A percentile compares a stretch with the other conserved stretches of the same genome.
Conservation (phyloP, 2,888 invertebrate genomes). For the Dimorphilus gyrociliatus region DNA sequence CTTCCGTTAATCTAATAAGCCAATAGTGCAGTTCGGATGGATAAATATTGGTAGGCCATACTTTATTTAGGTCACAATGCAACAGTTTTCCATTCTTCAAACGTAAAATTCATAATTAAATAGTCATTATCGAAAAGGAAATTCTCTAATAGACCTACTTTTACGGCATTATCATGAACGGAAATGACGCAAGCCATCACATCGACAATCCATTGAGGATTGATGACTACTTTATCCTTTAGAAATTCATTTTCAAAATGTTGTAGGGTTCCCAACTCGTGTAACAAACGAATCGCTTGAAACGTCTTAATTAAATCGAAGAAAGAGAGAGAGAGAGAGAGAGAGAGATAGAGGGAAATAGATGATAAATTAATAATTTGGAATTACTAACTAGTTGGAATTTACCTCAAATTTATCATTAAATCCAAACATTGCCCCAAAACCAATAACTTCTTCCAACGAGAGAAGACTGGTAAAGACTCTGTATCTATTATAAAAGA, state of each 20-base stretch:
- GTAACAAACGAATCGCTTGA: slow-evolving; percentile 30
- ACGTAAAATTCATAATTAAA: too few species aligned
- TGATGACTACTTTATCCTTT: slow-evolving; percentile 25
- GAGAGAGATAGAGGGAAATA: too few species aligned
- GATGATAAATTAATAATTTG: too few species aligned
- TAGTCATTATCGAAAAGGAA: too few species aligned
- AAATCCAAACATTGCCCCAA: too few species aligned
- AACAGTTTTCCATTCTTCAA: slow-evolving; percentile 27
- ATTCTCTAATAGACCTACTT: too few species aligned
- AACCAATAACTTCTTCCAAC: too few species aligned
- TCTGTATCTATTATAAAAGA: too few species aligned
- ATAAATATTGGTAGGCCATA: slow-evolving; percentile 28
- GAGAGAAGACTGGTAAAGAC: too few species aligned
- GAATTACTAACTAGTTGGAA: too few species aligned
- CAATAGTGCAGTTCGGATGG: slow-evolving; percentile 25
- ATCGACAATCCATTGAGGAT: slow-evolving; percentile 37
- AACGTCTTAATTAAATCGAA: slow-evolving; percentile 17
- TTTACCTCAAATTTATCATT: too few species aligned
- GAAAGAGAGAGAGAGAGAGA: too few species aligned
- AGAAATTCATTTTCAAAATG: slow-evolving; percentile 32
- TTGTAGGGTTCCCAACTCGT: slow-evolving; percentile 34
- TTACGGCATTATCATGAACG: slow-evolving; percentile 27
- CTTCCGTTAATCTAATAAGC: slow-evolving; percentile 32
- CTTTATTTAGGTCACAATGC: slow-evolving; percentile 19
- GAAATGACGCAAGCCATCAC: slow-evolving; percentile 37